phyloP scores from a whole-genome alignment of 92 coral and sea anemone genomes.

The Siderastrea siderea region DNA sequence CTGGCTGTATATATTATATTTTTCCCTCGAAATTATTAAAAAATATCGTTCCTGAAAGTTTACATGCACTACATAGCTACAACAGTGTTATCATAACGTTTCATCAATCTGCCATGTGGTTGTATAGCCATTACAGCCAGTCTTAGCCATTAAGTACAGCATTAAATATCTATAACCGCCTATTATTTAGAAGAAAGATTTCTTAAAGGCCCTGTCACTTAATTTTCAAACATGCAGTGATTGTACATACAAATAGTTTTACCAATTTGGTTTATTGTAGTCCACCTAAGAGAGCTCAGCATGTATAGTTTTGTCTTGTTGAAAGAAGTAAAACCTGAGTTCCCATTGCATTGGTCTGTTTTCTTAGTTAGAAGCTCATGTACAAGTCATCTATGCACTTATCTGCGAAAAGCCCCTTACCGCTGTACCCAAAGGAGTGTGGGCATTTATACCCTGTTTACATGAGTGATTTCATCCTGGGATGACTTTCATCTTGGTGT shows the following conservation, averaged over 20 bases:
- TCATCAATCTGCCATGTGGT: background rate
- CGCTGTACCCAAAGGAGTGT: too few species aligned
- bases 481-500: too few species aligned
- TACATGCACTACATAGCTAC: background rate
- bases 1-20: background rate
- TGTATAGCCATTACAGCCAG: background rate
- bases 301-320: background rate
- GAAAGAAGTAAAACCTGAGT: slow-evolving; percentile 24
- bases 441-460: too few species aligned
- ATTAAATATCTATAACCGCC: background rate
- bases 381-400: too few species aligned
- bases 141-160: background rate
- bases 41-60: background rate
- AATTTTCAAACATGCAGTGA: slow-evolving; percentile 5
- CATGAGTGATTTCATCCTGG: too few species aligned
- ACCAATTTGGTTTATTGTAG: slow-evolving; percentile 19
- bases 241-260: slow-evolving; percentile 31
- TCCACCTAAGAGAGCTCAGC: background rate
- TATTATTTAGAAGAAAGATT: background rate
- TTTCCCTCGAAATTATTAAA: background rate
- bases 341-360: background rate
- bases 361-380: background rate
- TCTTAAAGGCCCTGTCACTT: background rate
- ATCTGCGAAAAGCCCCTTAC: too few species aligned
- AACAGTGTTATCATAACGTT: background rate